Evolutionary conservation across 2,888 invertebrate species (phyloP), one percentile per base, ranked within the genome.

Genomic region (Hypolimnas misippus): DNA sequence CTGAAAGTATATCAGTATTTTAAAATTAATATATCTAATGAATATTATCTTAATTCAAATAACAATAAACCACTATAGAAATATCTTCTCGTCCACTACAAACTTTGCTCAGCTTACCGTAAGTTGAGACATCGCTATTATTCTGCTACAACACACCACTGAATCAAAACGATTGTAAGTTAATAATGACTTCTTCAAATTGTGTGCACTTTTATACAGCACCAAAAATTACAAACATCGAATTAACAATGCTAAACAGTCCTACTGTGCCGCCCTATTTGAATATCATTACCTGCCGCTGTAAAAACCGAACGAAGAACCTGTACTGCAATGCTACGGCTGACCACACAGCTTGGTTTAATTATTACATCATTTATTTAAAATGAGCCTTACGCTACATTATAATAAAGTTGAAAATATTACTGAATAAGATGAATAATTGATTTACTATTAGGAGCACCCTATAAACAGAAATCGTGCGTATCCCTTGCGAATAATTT

Each of bases 211-310:
- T 90, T 82, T 89, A 90, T 90, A 90, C 86, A 82, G 77, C 80
- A 75, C 81, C 71, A 76, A 89, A 87, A 87, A 86, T 83, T 86
- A 84, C 85, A 88, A 80, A 82, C 85, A 87, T 79, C 78, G 70
- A 83, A 91, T 89, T 89, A 86, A 84, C 88, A 89, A 89, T 90
- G 79, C 84, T 89, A 89, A 84, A 79, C 75, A 78, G 78, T 70
- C 74, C 75, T 71, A 73, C 77, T 79, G 81, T 76, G 81, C 79
- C 79, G 89, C 75, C 82, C 86, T 74, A 87, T 88, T 89, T 88
- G 87, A 89, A 90, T 91, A 89, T 81, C 74, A 88, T 87, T 88
- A 88, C 71, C 74, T 79, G 68, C 55, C 62, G 57, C 65, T 60
- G 67, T 66, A 71, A 70, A 33, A 73, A 75, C 65, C 67, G 55